Base-by-base conservation (phyloP, 2,888 invertebrate genomes). In the Xanthostigma xanthostigma region DNA sequence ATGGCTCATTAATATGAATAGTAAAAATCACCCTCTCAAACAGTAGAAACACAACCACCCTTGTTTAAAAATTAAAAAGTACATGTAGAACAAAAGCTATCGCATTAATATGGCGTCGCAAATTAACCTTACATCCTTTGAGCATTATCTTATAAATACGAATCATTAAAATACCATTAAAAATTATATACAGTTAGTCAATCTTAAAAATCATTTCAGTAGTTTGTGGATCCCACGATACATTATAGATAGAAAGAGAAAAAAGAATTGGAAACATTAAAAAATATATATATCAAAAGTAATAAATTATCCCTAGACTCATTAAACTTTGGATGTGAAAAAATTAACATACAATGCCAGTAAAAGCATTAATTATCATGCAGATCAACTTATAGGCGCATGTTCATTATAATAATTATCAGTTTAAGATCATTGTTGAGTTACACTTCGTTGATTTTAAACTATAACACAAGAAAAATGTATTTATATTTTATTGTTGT, bases 121-220 rank as follows among this genome's bases (percentile, higher is more conserved):
- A 48, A 48, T 48, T 48, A 48, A 43, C 42, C 48, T 40, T 48
- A 48, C 43, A 43, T 48, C 48, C 48, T 48, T 42, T 42, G 42
- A 42, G 33, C 27, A 42, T 27, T 42, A 33, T 37, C 38, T 38
- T 45, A 35, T 45, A 45, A 38, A 38, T 27, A 45, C 36, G 45
- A 45, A 45, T 38, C 45, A 45, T 45, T 45, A 45, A 45, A 45
- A 45, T 36, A 12, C 36, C 37, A 45, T 45, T 45, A 45, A 45
- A 45, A 45, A 45, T 45, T 45, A 45, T 27, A 34, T 33, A 42
- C 42, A 42, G 42, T 45, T 45, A 45, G 36, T 45, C 45, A 45
- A 45, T 45, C 45, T 45, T 45, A 3, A 27, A 27, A 27, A 27
- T 27, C 27, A 27, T 27, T 27, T 27, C 27, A 27, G 6, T 27